These are phyloP conservation scores for Oscheius sp. DNA, from an alignment of 2,888 invertebrate species.

Conservation along the genomic window DNA sequence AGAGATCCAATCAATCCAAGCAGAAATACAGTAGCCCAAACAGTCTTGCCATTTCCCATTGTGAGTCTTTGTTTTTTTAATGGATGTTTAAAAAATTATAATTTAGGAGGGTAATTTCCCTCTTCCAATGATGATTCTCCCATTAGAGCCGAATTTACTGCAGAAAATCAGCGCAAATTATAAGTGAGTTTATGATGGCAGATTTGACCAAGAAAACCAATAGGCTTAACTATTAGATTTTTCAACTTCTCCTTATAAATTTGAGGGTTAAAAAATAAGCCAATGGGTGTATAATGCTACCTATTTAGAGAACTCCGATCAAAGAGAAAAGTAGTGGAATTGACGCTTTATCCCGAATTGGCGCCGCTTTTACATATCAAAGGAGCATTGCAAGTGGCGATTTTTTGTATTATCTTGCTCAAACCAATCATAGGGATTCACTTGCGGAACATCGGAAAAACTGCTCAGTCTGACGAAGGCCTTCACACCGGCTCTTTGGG, in stretches of 20 bases:
- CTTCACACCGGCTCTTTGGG: not conserved
- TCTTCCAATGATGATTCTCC: not conserved
- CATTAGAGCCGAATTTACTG: not conserved
- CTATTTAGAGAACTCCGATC: not conserved
- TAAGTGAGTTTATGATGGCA: not conserved
- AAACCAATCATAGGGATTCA: not conserved
- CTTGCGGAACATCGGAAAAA: not conserved
- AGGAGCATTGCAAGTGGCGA: not conserved
- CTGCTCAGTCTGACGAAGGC: not conserved
- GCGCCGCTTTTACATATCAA: not conserved
- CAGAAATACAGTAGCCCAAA: not conserved
- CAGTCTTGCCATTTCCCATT: not conserved
- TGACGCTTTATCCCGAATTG: slow-evolving; percentile 3
- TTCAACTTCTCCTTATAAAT: too few species aligned
- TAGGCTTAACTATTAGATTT: too few species aligned
- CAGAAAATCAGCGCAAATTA: slow-evolving; percentile 3
- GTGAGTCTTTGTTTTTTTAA: too few species aligned
- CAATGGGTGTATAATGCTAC: not conserved
- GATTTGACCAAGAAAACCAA: too few species aligned
- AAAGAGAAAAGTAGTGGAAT: not conserved
- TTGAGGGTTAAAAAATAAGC: too few species aligned
- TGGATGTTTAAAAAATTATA: too few species aligned
- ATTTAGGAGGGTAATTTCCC: not conserved
- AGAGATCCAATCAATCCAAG: slow-evolving; percentile 12
- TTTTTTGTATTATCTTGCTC: not conserved